These are phyloP conservation scores for Fulmarus glacialis DNA, from an alignment of 2,113 vertebrate species.

Conservation along the genomic window DNA sequence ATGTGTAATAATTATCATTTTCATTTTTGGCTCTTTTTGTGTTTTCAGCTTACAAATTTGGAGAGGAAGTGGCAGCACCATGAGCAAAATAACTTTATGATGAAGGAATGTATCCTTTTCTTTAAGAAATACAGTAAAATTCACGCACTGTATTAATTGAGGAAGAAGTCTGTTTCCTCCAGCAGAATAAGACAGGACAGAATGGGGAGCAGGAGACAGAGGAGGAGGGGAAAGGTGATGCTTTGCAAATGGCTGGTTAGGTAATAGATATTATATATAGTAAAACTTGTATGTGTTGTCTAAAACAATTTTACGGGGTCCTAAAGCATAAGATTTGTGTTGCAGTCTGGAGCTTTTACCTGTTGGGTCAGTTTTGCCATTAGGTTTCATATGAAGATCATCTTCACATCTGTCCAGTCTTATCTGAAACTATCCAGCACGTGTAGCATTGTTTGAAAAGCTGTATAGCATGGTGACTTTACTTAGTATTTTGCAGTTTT, in stretches of 20 bases:
- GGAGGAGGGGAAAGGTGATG: neutral
- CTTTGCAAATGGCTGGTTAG: neutral
- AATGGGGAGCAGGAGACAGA: neutral
- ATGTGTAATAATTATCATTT: neutral
- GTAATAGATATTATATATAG: neutral
- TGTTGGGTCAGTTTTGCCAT: neutral
- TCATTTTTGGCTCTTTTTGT: slow-evolving; percentile 31
- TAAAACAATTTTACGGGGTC: neutral
- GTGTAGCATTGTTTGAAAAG: neutral
- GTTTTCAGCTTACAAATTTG: slow-evolving; percentile 90
- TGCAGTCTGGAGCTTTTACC: neutral
- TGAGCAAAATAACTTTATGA: slow-evolving; percentile 98
- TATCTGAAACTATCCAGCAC: neutral
- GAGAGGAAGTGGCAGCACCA: slow-evolving; percentile 97
- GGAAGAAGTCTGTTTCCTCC: slow-evolving; percentile 52
- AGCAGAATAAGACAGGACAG: neutral
- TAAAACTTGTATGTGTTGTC: neutral
- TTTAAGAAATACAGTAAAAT: slow-evolving; percentile 48
- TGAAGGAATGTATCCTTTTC: slow-evolving; percentile 99
- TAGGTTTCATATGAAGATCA: neutral
- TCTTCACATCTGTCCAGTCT: neutral
- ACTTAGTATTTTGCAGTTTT: neutral
- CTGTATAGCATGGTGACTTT: neutral
- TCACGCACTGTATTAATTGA: neutral
- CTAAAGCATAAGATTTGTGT: neutral